Evolutionary conservation across 2,797 vertebrate species (phyloP).

Genomic region (Micromesistius poutassou): DNA sequence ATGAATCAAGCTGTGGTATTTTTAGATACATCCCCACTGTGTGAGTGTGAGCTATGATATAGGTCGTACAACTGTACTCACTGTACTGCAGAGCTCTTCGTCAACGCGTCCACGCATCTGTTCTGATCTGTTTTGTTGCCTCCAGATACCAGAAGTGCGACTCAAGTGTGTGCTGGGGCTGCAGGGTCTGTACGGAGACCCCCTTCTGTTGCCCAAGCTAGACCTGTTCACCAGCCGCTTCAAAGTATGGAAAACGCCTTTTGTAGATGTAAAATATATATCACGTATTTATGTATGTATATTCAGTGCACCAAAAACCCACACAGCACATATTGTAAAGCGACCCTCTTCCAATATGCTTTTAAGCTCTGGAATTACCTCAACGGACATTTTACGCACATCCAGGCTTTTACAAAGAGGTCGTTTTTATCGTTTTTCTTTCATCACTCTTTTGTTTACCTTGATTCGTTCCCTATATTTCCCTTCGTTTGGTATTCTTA

Average conservation of each 20-base stretch:
- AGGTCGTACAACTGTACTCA: background rate
- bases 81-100: background rate
- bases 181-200: conserved; percentile 80
- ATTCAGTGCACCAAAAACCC: too few species aligned
- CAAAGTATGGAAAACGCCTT: conserved; percentile 73
- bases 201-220: conserved; percentile 77
- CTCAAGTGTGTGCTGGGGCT: conserved; percentile 84
- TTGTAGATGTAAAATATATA: background rate
- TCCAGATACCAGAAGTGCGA: conserved; percentile 84
- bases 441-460: background rate
- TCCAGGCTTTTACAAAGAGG: too few species aligned
- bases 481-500: too few species aligned
- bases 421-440: background rate
- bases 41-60: background rate
- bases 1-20: background rate
- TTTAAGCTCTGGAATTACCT: too few species aligned
- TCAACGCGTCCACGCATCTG: background rate
- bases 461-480: too few species aligned
- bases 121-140: background rate
- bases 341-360: too few species aligned
- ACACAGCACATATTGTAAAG: too few species aligned
- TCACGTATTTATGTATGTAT: background rate
- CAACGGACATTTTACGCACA: too few species aligned
- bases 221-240: conserved; percentile 89
- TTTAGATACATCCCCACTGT: background rate